Percentiles rank a stretch among this genome's conserved stretches.
Conservation (phyloP, 1,140 invertebrate species). For the Parasteatoda tepidariorum region DNA sequence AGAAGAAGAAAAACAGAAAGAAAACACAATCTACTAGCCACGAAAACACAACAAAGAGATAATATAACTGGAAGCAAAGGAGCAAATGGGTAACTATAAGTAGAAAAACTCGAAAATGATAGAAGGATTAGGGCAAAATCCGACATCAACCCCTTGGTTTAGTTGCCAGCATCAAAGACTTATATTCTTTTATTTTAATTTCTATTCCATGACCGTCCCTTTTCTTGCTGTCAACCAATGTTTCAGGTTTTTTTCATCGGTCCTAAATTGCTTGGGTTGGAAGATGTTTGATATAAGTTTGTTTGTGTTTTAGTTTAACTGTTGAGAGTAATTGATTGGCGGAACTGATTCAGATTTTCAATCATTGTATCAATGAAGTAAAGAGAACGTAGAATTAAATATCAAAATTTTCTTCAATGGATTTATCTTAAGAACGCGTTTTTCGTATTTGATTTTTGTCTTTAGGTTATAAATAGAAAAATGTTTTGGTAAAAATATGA, state of each 20-base stretch:
- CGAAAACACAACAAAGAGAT: background rate
- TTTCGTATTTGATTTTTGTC: too few relatives aligned
- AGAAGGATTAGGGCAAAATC: constrained; percentile 28
- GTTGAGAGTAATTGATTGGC: background rate
- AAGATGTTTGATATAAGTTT: background rate
- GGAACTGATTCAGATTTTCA: background rate
- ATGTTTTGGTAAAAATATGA: too few relatives aligned
- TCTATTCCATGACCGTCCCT: constrained; percentile 17
- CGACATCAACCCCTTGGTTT: background rate
- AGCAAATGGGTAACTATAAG: background rate
- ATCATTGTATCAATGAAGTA: too few relatives aligned
- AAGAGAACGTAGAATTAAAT: background rate
- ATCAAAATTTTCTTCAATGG: too few relatives aligned
- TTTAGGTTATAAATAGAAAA: too few relatives aligned
- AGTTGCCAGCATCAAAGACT: background rate
- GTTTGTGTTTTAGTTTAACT: background rate
- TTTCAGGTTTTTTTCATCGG: background rate
- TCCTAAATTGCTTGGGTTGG: background rate
- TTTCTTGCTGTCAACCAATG: constrained; percentile 15
- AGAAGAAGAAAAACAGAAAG: background rate
- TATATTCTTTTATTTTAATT: constrained; percentile 49
- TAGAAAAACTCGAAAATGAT: background rate
- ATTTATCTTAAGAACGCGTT: too few relatives aligned
- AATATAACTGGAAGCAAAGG: constrained; percentile 14
- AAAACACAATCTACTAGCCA: background rate